Percentiles rank a stretch among this genome's conserved stretches.
These are phyloP conservation scores for Odontomyia ornata DNA, from an alignment of 2,888 invertebrate species.

Conservation along the genomic window DNA sequence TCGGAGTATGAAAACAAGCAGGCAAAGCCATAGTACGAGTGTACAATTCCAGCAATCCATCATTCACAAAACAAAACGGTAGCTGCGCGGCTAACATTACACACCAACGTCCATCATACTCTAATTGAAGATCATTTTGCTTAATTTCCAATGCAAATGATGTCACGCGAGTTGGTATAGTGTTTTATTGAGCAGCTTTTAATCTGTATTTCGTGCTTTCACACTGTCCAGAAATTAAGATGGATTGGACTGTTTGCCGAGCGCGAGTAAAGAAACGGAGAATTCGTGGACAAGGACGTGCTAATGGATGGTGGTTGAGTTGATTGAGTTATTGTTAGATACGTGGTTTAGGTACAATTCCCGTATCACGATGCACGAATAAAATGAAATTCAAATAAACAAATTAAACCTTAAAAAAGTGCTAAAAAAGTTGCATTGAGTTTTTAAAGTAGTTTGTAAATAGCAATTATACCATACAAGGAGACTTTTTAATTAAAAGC, in stretches of 20 bases:
- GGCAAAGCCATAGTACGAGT: background rate
- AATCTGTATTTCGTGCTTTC: background rate
- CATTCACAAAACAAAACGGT: conserved; percentile 5
- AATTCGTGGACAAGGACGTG: background rate
- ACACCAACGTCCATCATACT: background rate
- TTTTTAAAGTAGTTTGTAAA: too few relatives aligned
- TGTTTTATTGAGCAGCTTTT: background rate
- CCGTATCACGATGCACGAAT: too few relatives aligned
- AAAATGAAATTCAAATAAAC: too few relatives aligned
- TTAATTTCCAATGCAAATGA: conserved; percentile 39
- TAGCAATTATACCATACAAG: too few relatives aligned
- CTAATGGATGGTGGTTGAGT: background rate
- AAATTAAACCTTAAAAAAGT: too few relatives aligned
- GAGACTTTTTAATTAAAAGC: too few relatives aligned
- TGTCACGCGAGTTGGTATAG: conserved; percentile 40
- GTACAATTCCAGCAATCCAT: background rate
- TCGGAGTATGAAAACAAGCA: too few relatives aligned
- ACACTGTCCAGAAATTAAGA: conserved; percentile 13
- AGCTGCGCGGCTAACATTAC: background rate
- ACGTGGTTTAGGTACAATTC: too few relatives aligned
- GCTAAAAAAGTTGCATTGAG: too few relatives aligned
- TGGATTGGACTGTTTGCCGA: conserved; percentile 7
- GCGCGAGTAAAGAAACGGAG: too few relatives aligned
- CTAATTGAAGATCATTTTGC: conserved; percentile 40
- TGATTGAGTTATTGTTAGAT: too few relatives aligned